Evolutionary conservation across 2,113 vertebrate species (phyloP), one percentile per base, ranked within the genome.

Genomic region (Cynoglossus semilaevis): DNA sequence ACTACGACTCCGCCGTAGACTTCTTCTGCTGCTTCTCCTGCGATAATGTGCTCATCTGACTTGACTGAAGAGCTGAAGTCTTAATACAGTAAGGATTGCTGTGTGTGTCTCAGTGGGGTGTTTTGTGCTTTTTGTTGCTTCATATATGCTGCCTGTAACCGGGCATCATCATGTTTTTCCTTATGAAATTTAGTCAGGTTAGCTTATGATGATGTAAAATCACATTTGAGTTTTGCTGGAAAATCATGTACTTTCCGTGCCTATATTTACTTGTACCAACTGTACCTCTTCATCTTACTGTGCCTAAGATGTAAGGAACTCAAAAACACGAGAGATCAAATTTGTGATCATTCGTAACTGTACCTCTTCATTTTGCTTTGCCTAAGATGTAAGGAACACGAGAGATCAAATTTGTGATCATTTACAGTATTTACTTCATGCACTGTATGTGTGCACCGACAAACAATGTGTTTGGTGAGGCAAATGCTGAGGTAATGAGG

Each of bases 401-500:
- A n/a, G n/a, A n/a, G n/a, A n/a, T 42, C 34, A 22, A 14, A 36
- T 56, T 38, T 36, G 36, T 47, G 15, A 18, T 46, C 13, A 34
- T 76, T 48, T 15, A 45, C 15, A 40, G 22, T 48, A 29, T 29
- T 29, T 4, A 2, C 22, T 18, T 11, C 54, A 14, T 50, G 57
- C 5, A 2, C 14, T 29, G 18, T 15, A 16, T 58, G 22, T 57
- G 62, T 58, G 7, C 29, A 52, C 36, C 35, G 51, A 46, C 1
- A 22, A 13, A 37, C 22, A 36, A 63, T 10, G 3, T 55, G 52
- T 80, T 75, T 72, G 42, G 70, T 53, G 67, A 82, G 76, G 78
- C 77, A 78, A 76, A 76, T 82, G 83, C 74, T 89, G 85, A 90
- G 80, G 85, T 90, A 89, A 90, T 88, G 58, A 88, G 91, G 90